Conservation (phyloP, 1,140 invertebrate species). For the Carposina sasakii region DNA sequence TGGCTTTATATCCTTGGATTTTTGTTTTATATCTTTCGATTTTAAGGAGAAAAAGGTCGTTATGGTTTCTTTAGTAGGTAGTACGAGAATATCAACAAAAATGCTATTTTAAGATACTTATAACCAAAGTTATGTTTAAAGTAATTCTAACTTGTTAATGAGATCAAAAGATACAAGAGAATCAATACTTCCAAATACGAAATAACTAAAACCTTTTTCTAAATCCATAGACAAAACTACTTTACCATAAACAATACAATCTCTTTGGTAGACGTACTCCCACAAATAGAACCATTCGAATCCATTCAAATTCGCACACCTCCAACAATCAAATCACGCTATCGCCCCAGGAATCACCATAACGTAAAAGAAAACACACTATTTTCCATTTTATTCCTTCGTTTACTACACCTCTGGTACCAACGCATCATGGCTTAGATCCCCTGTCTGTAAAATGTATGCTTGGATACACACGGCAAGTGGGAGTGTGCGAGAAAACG, state of each 20-base stretch:
- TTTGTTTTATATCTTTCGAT: constrained; percentile 30
- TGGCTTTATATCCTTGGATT: constrained; percentile 46
- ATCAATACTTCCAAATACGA: too few relatives aligned
- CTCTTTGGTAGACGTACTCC: too few relatives aligned
- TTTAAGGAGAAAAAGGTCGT: too few relatives aligned
- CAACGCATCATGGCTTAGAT: background rate
- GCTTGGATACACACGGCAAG: background rate
- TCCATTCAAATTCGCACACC: constrained; percentile 41
- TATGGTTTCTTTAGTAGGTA: too few relatives aligned
- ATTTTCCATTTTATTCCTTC: constrained; percentile 35
- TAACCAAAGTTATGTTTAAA: too few relatives aligned
- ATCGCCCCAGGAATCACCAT: constrained; percentile 33
- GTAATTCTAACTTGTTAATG: too few relatives aligned
- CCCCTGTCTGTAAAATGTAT: background rate
- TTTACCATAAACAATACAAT: too few relatives aligned
- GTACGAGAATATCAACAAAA: too few relatives aligned
- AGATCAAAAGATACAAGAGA: too few relatives aligned
- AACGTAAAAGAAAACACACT: constrained; percentile 43
- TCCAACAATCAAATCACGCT: constrained; percentile 36
- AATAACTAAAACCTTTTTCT: too few relatives aligned
- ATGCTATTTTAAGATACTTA: too few relatives aligned
- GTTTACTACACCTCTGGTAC: constrained; percentile 41
- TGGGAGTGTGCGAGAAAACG: background rate
- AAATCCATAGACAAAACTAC: too few relatives aligned
- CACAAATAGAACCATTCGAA: constrained; percentile 32